Base-by-base conservation (phyloP, 1,140 invertebrate genomes). In the Drosophila pectinifera region DNA sequence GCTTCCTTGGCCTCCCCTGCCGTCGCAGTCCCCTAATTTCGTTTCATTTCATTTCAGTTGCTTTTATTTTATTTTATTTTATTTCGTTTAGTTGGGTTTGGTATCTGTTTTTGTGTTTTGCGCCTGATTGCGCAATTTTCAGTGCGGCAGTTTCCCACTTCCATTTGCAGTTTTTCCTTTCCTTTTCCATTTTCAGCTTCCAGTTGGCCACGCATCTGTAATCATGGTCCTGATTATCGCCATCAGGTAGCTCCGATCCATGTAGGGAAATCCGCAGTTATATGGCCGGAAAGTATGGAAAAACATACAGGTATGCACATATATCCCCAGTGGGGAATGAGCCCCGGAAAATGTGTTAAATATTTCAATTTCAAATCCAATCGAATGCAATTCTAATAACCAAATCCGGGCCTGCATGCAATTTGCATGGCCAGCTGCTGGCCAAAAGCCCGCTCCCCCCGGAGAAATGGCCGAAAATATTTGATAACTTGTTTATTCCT, bases 361-460 rank as follows among this genome's bases (percentile, higher is more conserved):
- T 88, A 88, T 88, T 89, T 89, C 67, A 89, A 77, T 80, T 80
- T 77, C 75, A 88, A 88, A 88, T 88, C 83, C 83, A 88, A 88
- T 86, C 78, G 63, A 62, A 88, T 86, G 83, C 61, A 72, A 88
- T 86, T 86, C 84, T 79, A 83, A 86, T 86, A 79, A 86, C 70
- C 83, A 88, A 86, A 88, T 88, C 83, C 84, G 51, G 43, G 41
- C 67, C 51, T 49, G 31, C 39, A 83, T 89, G 67, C 84, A 88
- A 88, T 75, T 86, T 86, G 84, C 74, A 86, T 86, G 78, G 58
- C 73, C 83, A 73, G 72, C 51, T 79, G 72, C 59, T 83, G 80
- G 80, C 75, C 80, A 86, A 75, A 78, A 74, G 11, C n/a, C 48
- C 38, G 20, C 34, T 36, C 22, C 38, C 43, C 38, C 36, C 20